These are phyloP conservation scores for Dasyurus viverrinus DNA, from an alignment of 2,113 vertebrate genomes.

Conservation along the genomic window DNA sequence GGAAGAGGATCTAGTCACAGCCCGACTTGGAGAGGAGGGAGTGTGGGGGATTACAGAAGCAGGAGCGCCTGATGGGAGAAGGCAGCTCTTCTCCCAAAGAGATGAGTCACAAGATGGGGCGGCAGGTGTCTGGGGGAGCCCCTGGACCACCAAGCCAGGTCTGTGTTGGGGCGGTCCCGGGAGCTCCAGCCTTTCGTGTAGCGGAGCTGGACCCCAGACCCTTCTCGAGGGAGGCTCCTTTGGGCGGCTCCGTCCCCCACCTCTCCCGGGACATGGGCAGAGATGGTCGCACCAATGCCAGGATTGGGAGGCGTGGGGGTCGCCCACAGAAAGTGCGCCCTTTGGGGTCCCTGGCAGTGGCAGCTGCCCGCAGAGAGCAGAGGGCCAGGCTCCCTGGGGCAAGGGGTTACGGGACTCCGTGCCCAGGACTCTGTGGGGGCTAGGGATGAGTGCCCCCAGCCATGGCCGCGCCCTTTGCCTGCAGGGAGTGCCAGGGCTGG, in stretches of 20 bases:
- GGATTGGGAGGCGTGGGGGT: conserved; percentile 76
- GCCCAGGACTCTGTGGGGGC: too few relatives aligned
- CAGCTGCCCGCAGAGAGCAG: background rate
- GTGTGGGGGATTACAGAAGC: too few relatives aligned
- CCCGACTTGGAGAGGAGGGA: background rate
- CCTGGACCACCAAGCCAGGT: too few relatives aligned
- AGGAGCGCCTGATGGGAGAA: background rate
- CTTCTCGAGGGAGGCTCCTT: background rate
- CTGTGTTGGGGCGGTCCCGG: accelerated
- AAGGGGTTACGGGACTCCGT: background rate
- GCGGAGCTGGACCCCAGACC: background rate
- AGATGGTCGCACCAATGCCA: conserved; percentile 75
- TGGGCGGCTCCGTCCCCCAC: background rate
- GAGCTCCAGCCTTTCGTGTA: too few relatives aligned
- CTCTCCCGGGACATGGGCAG: conserved; percentile 57
- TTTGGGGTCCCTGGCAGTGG: conserved; percentile 76
- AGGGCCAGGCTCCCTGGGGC: background rate
- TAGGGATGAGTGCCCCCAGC: background rate
- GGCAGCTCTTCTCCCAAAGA: background rate
- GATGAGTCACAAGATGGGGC: background rate
- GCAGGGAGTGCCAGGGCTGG: background rate
- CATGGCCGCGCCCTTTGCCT: too few relatives aligned
- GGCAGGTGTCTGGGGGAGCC: too few relatives aligned
- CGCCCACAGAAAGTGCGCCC: conserved; percentile 68
- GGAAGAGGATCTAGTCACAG: background rate